Evolutionary conservation across 2,113 vertebrate genomes (phyloP), one percentile per base, ranked within the genome.

Genomic region (Phalacrocorax aristotelis): DNA sequence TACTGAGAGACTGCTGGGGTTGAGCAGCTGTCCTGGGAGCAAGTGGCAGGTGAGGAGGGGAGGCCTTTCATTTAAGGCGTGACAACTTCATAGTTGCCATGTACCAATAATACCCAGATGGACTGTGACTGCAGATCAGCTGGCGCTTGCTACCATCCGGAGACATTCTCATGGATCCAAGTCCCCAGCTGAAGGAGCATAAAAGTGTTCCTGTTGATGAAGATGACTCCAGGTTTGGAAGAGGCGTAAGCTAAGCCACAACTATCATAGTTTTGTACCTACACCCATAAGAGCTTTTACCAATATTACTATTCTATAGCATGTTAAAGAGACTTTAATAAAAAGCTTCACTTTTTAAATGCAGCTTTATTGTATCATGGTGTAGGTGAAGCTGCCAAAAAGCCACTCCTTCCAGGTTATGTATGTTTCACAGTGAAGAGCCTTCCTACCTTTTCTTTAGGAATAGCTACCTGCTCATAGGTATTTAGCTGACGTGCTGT

Each of bases 91-190:
- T 25, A 46, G n/a, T 26, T 51, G n/a, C 17, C 52, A 49, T 29
- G 7, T 49, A 78, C 29, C 48, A 76, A 84, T 76, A 64, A 76
- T 1, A 3, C 8, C 25, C 0, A 2, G 12, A 40, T 0, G 3
- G 22, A 57, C 54, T 68, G 25, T 55, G 61, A 79, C 10, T 88
- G 74, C 13, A 22, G 65, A 65, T 83, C 46, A 87, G 20, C 32
- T 38, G 40, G 46, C 20, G n/a, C 38, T 68, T 49, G 21, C 26
- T 55, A 44, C 32, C 42, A 36, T 36, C 13, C 57, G 51, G 42
- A 66, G 52, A 69, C 29, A 26, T 72, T 38, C 44, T 83, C n/a
- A 29, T 44, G 15, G 57, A 55, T 57, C 29, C n/a, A 68, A 60
- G 26, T 2, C 11, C 13, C 4, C 40, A n/a, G 30, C 21, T 85